Base-by-base conservation (phyloP, 2,888 invertebrate species). In the Lingula anatina region DNA sequence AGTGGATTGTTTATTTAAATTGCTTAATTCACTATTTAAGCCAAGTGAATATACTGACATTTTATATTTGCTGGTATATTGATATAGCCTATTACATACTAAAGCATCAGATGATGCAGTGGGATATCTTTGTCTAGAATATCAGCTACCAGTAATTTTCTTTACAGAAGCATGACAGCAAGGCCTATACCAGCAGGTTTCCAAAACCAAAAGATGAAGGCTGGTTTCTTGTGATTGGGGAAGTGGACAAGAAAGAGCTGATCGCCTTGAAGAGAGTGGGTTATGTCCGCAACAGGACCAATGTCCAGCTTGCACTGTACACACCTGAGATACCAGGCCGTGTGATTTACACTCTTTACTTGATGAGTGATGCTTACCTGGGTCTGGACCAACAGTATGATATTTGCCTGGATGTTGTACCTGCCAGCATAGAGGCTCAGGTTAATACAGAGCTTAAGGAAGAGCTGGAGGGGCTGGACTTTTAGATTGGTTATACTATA, bases 121-220 rank as follows among this genome's bases (percentile, higher is more conserved):
- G 39, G 7, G 7, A n/a, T 39, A 39, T 9, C 12, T 39, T 9
- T 39, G 20, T 9, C 20, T 39, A n/a, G n/a, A n/a, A n/a, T n/a
- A n/a, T n/a, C n/a, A n/a, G n/a, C n/a, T n/a, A n/a, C n/a, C n/a
- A n/a, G n/a, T n/a, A n/a, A n/a, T n/a, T n/a, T 28, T 18, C n/a
- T 36, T 56, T 64, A 20, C 59, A 70, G 71, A 66, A 54, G 51
- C 39, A 46, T 44, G 71, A 75, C 65, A 83, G 83, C 26, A 80
- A 80, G 62, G 89, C 88, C n/a, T 79, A 86, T 54, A 86, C 90
- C 53, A 89, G 90, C 0, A 84, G 86, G 54, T 97, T 92, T 80
- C 86, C 91, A 1, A 94, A 95, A 74, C 86, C 87, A 35, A 97
- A 96, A 79, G 90, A 90, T 70, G 96, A 96, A 74, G 90, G 93